A percentile compares a stretch with the other conserved stretches of the same genome.
phyloP scores from a whole-genome alignment of 2,888 invertebrate species.

The Tanytarsus gracilentus region DNA sequence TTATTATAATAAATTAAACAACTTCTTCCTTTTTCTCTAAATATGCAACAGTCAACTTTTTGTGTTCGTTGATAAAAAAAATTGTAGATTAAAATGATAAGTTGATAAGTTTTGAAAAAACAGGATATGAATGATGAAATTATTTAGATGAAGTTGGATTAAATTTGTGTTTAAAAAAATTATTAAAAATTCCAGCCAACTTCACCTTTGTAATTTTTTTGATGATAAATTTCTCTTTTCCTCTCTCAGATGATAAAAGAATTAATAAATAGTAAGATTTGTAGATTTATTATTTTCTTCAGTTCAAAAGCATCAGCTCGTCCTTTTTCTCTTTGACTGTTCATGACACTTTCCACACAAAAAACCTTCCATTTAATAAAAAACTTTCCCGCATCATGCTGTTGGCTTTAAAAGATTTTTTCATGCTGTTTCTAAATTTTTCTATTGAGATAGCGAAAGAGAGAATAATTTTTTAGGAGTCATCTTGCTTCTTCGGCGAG shows the following conservation, averaged over 20 bases:
- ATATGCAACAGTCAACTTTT: too few species aligned
- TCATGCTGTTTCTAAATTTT: background rate
- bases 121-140: too few species aligned
- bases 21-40: too few species aligned
- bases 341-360: conserved; percentile 1
- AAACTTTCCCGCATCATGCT: background rate
- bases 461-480: conserved; percentile 13
- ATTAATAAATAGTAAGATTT: background rate
- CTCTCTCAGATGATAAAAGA: background rate
- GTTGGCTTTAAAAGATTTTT: background rate
- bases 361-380: background rate
- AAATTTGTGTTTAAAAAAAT: too few species aligned
- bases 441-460: background rate
- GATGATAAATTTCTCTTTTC: too few species aligned
- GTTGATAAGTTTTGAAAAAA: too few species aligned
- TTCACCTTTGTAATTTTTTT: too few species aligned
- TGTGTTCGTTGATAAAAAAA: too few species aligned
- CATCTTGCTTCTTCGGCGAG: conserved; percentile 36
- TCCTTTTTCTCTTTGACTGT: background rate
- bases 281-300: background rate
- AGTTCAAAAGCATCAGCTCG: background rate
- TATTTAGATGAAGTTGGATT: too few species aligned
- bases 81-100: too few species aligned
- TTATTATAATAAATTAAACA: too few species aligned
- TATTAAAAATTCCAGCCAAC: too few species aligned